phyloP scores from a whole-genome alignment of 2,888 invertebrate species.

The Nemoura dubitans region DNA sequence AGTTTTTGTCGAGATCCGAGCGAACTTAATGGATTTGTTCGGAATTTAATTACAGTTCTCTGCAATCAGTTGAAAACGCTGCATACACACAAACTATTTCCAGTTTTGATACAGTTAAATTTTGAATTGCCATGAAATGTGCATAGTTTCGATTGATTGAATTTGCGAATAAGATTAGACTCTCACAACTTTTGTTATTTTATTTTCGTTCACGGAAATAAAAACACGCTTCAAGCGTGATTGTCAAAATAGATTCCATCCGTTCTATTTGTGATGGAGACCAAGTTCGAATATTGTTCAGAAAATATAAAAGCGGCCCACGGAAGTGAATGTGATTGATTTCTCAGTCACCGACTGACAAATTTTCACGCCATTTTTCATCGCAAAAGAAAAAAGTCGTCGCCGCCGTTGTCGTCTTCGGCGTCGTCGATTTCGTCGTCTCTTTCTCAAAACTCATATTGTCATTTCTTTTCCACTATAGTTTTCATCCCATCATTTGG shows the following conservation, averaged over 20 bases:
- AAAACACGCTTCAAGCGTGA: neutral
- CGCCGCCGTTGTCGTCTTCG: neutral
- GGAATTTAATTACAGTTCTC: neutral
- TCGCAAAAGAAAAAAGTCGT: conserved; percentile 5
- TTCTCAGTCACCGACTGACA: conserved; percentile 38
- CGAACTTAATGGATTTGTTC: neutral
- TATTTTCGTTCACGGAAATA: neutral
- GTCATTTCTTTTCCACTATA: conserved; percentile 17
- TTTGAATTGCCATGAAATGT: neutral
- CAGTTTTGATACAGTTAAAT: neutral
- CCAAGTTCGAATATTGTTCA: neutral
- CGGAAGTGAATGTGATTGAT: conserved; percentile 44
- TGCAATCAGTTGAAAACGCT: neutral
- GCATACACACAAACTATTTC: neutral
- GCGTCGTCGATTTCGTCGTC: neutral
- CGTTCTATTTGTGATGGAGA: neutral
- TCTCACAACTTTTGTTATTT: neutral
- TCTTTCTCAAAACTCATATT: conserved; percentile 35
- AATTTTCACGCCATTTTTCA: conserved; percentile 43
- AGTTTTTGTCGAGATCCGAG: neutral
- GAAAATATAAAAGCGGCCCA: neutral
- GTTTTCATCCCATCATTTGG: conserved; percentile 41
- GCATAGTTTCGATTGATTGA: neutral
- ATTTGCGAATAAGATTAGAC: neutral
- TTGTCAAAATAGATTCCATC: neutral